Evolutionary conservation across 2,888 invertebrate genomes (phyloP).

Genomic region (Drosophila putrida): DNA sequence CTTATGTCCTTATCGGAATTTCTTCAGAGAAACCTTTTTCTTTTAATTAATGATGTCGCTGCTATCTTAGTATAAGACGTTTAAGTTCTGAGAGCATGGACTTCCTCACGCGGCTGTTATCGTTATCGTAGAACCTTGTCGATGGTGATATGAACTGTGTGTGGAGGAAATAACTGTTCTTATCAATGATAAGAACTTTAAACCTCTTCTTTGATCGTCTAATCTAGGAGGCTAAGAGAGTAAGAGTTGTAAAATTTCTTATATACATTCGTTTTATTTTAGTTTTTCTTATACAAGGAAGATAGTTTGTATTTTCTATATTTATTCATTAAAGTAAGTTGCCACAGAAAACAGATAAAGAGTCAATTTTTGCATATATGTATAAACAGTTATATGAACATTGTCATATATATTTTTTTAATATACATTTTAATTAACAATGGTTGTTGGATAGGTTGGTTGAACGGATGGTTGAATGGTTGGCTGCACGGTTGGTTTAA

Average conservation of each 20-base stretch:
- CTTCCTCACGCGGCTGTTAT: too few species aligned
- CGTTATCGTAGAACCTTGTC: too few species aligned
- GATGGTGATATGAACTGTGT: too few species aligned
- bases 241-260: not conserved
- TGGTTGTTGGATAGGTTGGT: not conserved
- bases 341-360: too few species aligned
- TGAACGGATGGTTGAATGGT: too few species aligned
- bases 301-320: too few species aligned
- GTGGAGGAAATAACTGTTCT: not conserved
- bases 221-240: not conserved
- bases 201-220: too few species aligned
- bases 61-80: slow-evolving; percentile 11
- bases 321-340: too few species aligned
- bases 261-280: too few species aligned
- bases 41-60: slow-evolving; percentile 37
- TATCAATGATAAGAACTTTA: slow-evolving; percentile 12
- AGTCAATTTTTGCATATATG: too few species aligned
- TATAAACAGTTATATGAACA: not conserved
- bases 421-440: not conserved
- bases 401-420: not conserved
- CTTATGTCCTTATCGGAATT: slow-evolving; percentile 14
- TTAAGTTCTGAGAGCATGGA: not conserved
- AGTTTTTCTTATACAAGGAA: too few species aligned
- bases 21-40: slow-evolving; percentile 20
- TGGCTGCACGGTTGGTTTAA: not conserved